These are phyloP conservation scores for Tetraodon nigroviridis DNA, from an alignment of 2,113 vertebrate species.

Conservation along the genomic window DNA sequence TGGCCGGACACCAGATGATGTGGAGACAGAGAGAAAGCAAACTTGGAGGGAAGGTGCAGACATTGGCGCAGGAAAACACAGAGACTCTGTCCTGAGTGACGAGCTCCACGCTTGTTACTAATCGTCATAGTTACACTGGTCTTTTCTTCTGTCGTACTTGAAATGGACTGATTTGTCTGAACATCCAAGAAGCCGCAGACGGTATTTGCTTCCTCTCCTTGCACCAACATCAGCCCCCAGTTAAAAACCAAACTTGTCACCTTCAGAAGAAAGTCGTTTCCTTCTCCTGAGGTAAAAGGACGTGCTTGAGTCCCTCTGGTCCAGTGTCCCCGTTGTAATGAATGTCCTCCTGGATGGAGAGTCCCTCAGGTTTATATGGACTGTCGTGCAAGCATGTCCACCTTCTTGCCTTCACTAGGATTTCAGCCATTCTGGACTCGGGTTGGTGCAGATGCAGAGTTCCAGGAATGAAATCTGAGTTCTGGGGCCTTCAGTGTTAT, in stretches of 20 bases:
- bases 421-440: conserved; percentile 24
- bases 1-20: neutral
- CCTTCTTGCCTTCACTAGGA: conserved; percentile 55
- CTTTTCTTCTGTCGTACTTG: conserved; percentile 31
- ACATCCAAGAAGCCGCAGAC: neutral
- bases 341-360: conserved; percentile 58
- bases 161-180: conserved; percentile 22
- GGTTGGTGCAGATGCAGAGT: conserved; percentile 37
- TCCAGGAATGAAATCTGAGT: conserved; percentile 29
- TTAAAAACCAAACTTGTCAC: conserved; percentile 1
- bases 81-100: conserved; percentile 9
- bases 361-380: conserved; percentile 60
- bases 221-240: neutral
- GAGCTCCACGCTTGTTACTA: conserved; percentile 5
- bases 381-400: conserved; percentile 25
- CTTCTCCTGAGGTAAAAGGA: conserved; percentile 7
- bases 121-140: conserved; percentile 36
- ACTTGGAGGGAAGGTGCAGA: neutral
- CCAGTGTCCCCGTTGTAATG: conserved; percentile 24
- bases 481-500: neutral
- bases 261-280: neutral
- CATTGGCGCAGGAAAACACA: neutral
- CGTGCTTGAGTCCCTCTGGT: conserved; percentile 12
- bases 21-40: neutral
- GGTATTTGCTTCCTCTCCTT: neutral